Evolutionary conservation across 1,140 invertebrate genomes (phyloP).

Genomic region (Helicoverpa zea): DNA sequence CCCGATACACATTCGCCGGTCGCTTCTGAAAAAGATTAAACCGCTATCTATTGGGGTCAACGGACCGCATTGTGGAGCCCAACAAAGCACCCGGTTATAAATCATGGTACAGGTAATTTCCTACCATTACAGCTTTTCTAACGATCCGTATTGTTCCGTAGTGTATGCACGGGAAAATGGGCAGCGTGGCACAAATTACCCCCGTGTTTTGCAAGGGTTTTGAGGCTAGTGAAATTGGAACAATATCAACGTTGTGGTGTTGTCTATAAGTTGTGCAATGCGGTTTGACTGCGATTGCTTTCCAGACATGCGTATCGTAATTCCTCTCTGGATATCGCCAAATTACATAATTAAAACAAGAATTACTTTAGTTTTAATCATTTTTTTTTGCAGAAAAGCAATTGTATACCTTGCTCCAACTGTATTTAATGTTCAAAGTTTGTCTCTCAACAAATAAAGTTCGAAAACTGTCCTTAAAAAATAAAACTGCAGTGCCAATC

Average conservation of each 20-base stretch:
- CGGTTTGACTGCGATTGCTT: not conserved
- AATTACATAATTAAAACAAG: too few species aligned
- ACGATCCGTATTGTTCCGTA: constrained; percentile 59
- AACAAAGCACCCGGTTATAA: constrained; percentile 62
- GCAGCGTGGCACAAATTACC: constrained; percentile 40
- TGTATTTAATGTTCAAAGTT: too few species aligned
- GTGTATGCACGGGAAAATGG: constrained; percentile 44
- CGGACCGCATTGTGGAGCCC: constrained; percentile 54
- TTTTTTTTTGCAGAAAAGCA: too few species aligned
- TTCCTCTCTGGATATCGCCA: too few species aligned
- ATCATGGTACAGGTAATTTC: constrained; percentile 69
- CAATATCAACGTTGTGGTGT: not conserved
- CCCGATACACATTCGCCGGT: constrained; percentile 31
- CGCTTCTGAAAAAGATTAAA: constrained; percentile 60
- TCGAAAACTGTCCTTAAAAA: too few species aligned
- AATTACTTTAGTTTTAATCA: too few species aligned
- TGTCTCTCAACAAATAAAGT: too few species aligned
- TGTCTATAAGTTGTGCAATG: not conserved
- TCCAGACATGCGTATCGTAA: too few species aligned
- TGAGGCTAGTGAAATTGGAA: constrained; percentile 2
- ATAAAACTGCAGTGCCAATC: too few species aligned
- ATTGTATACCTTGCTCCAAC: too few species aligned
- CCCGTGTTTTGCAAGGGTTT: constrained; percentile 40
- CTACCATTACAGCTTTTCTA: constrained; percentile 61
- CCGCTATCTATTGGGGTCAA: constrained; percentile 67